phyloP scores from a whole-genome alignment of 2,888 invertebrate species.

The Drosophila neonasuta region DNA sequence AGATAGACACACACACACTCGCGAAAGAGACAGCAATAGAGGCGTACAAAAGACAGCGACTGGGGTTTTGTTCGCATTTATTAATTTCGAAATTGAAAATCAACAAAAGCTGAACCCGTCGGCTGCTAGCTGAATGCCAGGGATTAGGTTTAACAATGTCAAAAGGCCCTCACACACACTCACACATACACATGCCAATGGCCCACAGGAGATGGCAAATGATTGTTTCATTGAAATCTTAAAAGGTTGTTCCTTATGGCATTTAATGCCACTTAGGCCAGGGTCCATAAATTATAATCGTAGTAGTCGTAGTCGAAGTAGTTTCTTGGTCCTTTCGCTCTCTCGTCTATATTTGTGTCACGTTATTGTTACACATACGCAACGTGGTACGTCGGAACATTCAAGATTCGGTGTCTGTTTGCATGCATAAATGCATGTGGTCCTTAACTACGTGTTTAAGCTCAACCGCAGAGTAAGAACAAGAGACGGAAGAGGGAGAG shows the following conservation, averaged over 20 bases:
- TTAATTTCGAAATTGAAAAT: slow-evolving; percentile 71
- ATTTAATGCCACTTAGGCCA: slow-evolving; percentile 64
- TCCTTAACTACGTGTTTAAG: slow-evolving; percentile 70
- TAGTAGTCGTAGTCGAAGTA: not conserved
- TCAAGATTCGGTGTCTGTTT: slow-evolving; percentile 24
- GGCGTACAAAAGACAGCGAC: slow-evolving; percentile 33
- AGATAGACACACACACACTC: slow-evolving; percentile 20
- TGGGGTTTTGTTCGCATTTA: slow-evolving; percentile 38
- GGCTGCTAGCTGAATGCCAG: slow-evolving; percentile 30
- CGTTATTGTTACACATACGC: slow-evolving; percentile 71
- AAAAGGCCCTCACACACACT: not conserved
- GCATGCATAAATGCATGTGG: slow-evolving; percentile 60
- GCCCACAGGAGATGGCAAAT: slow-evolving; percentile 18
- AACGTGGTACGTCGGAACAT: slow-evolving; percentile 31
- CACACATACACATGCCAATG: not conserved
- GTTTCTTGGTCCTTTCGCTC: not conserved
- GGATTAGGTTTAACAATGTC: slow-evolving; percentile 44
- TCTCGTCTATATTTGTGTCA: slow-evolving; percentile 62
- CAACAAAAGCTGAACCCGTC: slow-evolving; percentile 39
- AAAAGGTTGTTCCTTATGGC: slow-evolving; percentile 61
- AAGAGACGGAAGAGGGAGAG: not conserved
- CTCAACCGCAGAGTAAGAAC: slow-evolving; percentile 21
- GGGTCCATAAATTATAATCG: not conserved
- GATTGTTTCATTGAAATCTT: slow-evolving; percentile 62
- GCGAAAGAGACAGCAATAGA: not conserved